phyloP scores from a whole-genome alignment of 2,797 vertebrate genomes.

The Synaphobranchus kaupii region DNA sequence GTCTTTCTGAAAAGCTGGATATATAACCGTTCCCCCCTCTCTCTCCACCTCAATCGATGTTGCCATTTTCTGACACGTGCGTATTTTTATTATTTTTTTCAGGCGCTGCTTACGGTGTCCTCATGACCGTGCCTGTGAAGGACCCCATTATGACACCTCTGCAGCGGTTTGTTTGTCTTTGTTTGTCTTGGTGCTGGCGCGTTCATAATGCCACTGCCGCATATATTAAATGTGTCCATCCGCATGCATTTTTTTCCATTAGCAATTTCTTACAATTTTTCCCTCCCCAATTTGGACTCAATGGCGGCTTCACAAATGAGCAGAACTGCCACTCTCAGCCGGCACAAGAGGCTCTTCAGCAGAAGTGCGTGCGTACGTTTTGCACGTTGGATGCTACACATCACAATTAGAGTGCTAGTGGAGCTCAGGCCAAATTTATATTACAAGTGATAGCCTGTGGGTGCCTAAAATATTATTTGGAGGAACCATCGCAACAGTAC shows the following conservation, averaged over 20 bases:
- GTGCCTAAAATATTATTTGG: too few species aligned
- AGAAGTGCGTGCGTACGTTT: background rate
- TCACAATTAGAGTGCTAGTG: background rate
- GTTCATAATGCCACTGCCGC: background rate
- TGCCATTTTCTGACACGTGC: background rate
- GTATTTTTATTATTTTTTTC: background rate
- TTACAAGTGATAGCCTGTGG: too few species aligned
- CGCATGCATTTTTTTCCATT: too few species aligned
- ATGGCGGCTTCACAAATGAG: background rate
- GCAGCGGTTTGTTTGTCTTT: background rate
- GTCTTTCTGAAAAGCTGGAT: slow-evolving; percentile 2
- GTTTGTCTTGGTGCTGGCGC: background rate
- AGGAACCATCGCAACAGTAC: too few species aligned
- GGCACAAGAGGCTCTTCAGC: background rate
- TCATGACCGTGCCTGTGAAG: background rate
- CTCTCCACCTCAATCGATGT: background rate
- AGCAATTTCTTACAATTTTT: background rate
- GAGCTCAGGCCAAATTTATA: background rate
- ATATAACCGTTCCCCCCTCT: background rate
- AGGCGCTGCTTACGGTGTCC: background rate
- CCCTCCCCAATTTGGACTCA: background rate
- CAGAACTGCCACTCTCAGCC: background rate
- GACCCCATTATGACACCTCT: background rate
- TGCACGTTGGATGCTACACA: background rate
- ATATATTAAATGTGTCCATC: background rate